These are phyloP conservation scores for Phrynocephalus guinanensis DNA, from an alignment of 2,797 vertebrate species.

Conservation along the genomic window DNA sequence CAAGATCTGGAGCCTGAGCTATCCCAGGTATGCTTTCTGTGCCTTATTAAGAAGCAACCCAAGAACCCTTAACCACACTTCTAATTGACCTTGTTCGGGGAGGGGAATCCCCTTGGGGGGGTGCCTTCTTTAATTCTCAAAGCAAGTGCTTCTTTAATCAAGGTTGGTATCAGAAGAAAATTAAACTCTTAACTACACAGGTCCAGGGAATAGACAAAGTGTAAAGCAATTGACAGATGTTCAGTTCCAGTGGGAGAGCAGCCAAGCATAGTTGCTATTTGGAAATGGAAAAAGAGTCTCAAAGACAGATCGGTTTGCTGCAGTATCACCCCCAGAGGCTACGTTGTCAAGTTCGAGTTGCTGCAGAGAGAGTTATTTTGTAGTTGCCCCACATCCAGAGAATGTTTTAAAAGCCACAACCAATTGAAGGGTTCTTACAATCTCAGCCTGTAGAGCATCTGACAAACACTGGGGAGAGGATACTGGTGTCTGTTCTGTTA, in stretches of 20 bases:
- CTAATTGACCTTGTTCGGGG: neutral
- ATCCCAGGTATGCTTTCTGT: neutral
- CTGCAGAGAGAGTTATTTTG: neutral
- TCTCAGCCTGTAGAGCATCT: neutral
- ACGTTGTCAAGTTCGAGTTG: neutral
- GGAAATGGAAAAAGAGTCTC: neutral
- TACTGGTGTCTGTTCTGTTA: neutral
- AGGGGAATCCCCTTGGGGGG: neutral
- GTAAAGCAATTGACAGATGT: neutral
- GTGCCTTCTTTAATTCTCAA: neutral
- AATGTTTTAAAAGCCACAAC: neutral
- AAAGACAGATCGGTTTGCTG: neutral
- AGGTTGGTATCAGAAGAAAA: neutral
- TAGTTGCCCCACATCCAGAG: neutral
- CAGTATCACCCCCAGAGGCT: neutral
- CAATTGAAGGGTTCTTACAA: neutral
- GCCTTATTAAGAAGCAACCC: neutral
- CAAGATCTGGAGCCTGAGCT: neutral
- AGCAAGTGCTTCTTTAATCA: neutral
- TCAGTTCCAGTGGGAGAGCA: neutral
- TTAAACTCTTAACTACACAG: too few relatives aligned
- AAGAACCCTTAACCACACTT: neutral
- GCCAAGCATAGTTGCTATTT: too few relatives aligned
- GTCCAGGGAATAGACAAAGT: neutral
- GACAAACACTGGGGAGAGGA: neutral